Evolutionary conservation across 1,140 invertebrate genomes (phyloP), one percentile per base, ranked within the genome.

Genomic region (Luehdorfia chinensis): DNA sequence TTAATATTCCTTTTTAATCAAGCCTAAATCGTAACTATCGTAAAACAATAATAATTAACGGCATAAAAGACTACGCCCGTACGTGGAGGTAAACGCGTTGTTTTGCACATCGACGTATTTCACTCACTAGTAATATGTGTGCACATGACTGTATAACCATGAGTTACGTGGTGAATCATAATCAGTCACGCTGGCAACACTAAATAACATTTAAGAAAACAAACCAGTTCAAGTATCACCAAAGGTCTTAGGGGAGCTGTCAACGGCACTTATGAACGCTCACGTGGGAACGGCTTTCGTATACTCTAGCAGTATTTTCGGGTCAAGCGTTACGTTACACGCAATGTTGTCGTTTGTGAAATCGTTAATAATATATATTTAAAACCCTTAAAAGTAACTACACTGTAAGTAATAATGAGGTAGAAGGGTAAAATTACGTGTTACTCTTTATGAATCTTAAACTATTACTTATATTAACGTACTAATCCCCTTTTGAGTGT

Each of bases 201-300:
- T 18, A 15, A 36, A 19, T 36, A 36, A 36, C 11, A 19, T 36
- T 19, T 16, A 36, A 36, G 18, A 19, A 36, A 36, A 14, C 33
- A 36, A 36, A 36, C 33, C 33, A 36, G 33, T 36, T 36, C 14
- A 36, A 36, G 33, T n/a, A n/a, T n/a, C 16, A 14, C 12, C 7
- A 15, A 36, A 36, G 33, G 33, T 36, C 33, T 36, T 15, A 36
- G 33, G 33, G 33, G 33, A 15, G 33, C 16, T 36, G 33, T 36
- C 33, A 19, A 16, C 33, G 16, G 33, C 16, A n/a, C 33, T 36
- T 19, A 15, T 36, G 16, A 21, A 21, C 19, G 19, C 19, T 6
- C 16, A 11, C 16, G 33, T 36, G 33, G 33, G 16, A 36, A 14
- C 33, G 16, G 33, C 33, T 36, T 34, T 34, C 32, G 32, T 34